A percentile compares a stretch with the other conserved stretches of the same genome.
phyloP scores from a whole-genome alignment of 92 coral and sea anemone genomes.

The Diadumene lineata region DNA sequence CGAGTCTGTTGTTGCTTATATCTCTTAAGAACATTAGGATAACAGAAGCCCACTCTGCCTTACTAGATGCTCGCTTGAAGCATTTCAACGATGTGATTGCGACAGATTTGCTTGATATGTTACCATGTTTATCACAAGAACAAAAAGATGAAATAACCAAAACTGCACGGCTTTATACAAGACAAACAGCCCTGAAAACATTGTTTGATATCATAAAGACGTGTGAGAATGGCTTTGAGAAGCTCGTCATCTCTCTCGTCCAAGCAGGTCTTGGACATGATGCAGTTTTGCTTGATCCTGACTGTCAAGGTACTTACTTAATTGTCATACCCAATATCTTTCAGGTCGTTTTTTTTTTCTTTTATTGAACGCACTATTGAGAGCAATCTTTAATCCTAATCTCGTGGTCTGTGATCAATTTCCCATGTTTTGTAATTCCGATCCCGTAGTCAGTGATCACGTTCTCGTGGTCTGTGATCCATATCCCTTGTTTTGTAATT shows the following conservation, averaged over 20 bases:
- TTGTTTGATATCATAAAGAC: conserved; percentile 51
- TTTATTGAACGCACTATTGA: too few species aligned
- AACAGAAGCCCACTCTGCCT: conserved; percentile 42
- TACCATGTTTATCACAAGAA: conserved; percentile 62
- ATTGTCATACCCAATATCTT: too few species aligned
- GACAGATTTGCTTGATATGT: conserved; percentile 50
- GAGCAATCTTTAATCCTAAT: too few species aligned
- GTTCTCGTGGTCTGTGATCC: too few species aligned
- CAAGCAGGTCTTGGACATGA: conserved; percentile 36
- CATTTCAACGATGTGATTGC: conserved; percentile 50
- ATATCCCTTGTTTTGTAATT: too few species aligned
- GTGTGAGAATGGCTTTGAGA: conserved; percentile 33
- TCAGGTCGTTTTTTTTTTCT: too few species aligned
- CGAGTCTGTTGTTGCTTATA: background rate
- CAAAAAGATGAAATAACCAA: conserved; percentile 53
- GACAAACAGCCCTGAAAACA: conserved; percentile 36
- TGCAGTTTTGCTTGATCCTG: conserved; percentile 56
- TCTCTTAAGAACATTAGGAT: conserved; percentile 17
- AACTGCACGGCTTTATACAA: conserved; percentile 50
- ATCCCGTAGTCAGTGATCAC: too few species aligned
- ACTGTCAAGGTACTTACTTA: conserved; percentile 28
- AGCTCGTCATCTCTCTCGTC: conserved; percentile 37
- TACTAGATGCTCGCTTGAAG: conserved; percentile 22
- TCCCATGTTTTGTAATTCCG: too few species aligned
- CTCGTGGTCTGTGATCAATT: too few species aligned